Conservation (phyloP, 2,797 vertebrate genomes). For the Miichthys miiuy region DNA sequence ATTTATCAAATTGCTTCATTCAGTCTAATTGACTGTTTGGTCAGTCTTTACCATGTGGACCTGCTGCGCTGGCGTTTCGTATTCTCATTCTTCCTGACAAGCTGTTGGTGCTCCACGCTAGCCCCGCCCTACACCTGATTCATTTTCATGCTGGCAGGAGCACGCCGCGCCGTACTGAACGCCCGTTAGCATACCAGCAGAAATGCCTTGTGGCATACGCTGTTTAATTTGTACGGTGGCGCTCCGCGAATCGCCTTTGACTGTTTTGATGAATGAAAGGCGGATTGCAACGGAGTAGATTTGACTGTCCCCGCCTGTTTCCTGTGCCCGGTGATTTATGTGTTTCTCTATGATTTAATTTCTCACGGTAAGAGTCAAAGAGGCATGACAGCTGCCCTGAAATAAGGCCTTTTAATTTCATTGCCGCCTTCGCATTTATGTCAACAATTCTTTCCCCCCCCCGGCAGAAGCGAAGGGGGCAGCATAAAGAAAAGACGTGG, state of each 20-base stretch:
- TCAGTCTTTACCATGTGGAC: slow-evolving; percentile 31
- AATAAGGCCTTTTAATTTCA: slow-evolving; percentile 85
- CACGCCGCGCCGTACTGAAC: slow-evolving; percentile 40
- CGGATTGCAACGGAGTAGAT: slow-evolving; percentile 87
- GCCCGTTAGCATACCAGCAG: slow-evolving; percentile 71
- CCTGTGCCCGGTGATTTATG: slow-evolving; percentile 87
- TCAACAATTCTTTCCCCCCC: slow-evolving; percentile 68
- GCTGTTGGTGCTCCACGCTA: slow-evolving; percentile 55
- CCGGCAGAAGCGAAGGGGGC: slow-evolving; percentile 25
- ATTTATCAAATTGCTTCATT: slow-evolving; percentile 22
- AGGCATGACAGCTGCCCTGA: slow-evolving; percentile 71
- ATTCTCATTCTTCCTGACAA: slow-evolving; percentile 57
- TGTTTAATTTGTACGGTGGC: slow-evolving; percentile 85
- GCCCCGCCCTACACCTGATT: slow-evolving; percentile 68
- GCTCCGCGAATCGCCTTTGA: slow-evolving; percentile 80
- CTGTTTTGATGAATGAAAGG: slow-evolving; percentile 90
- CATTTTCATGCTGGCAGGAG: slow-evolving; percentile 78
- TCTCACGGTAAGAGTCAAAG: slow-evolving; percentile 82
- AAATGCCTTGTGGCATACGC: slow-evolving; percentile 79
- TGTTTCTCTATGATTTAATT: slow-evolving; percentile 89
- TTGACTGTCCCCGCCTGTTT: slow-evolving; percentile 84
- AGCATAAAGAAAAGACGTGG: slow-evolving; percentile 44
- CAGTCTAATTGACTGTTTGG: slow-evolving; percentile 20
- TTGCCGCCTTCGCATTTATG: slow-evolving; percentile 76
- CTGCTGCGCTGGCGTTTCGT: slow-evolving; percentile 65